A percentile compares a stretch with the other conserved stretches of the same genome.
phyloP scores from a whole-genome alignment of 2,113 vertebrate genomes.

The Martes martes region DNA sequence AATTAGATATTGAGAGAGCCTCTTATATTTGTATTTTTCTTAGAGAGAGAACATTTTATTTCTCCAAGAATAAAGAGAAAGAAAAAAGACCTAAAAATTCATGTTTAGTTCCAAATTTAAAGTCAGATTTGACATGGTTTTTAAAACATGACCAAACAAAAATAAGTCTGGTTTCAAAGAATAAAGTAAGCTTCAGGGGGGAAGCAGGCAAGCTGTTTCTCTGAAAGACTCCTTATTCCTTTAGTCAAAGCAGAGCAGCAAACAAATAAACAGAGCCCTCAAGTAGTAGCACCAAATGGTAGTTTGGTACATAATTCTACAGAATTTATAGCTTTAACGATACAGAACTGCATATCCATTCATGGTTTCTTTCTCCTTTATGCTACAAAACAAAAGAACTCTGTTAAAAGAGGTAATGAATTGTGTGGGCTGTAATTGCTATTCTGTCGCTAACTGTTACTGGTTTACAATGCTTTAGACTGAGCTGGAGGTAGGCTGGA shows the following conservation, averaged over 20 bases:
- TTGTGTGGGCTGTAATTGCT: constrained; percentile 71
- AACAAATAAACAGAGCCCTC: constrained; percentile 41
- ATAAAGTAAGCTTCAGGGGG: constrained; percentile 15
- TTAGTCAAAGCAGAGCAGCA: constrained; percentile 66
- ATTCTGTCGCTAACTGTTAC: constrained; percentile 42
- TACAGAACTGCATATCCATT: constrained; percentile 39
- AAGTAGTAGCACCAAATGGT: neutral
- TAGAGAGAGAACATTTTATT: constrained; percentile 43
- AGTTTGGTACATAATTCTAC: constrained; percentile 27
- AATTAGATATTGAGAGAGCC: constrained; percentile 61
- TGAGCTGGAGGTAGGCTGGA: neutral
- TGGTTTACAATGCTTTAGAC: constrained; percentile 5
- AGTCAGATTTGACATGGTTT: constrained; percentile 54
- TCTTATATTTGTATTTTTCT: constrained; percentile 68
- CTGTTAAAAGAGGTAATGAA: constrained; percentile 63
- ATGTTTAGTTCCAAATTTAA: constrained; percentile 43
- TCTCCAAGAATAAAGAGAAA: constrained; percentile 10
- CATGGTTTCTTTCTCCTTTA: constrained; percentile 48
- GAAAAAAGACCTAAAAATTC: neutral
- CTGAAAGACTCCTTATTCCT: neutral
- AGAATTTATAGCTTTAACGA: constrained; percentile 44
- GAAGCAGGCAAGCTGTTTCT: constrained; percentile 47
- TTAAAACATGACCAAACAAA: constrained; percentile 56
- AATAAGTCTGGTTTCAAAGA: constrained; percentile 44
- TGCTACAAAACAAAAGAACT: constrained; percentile 62